Evolutionary conservation across 1,140 invertebrate species (phyloP).

Genomic region (Scaptomyza montana): DNA sequence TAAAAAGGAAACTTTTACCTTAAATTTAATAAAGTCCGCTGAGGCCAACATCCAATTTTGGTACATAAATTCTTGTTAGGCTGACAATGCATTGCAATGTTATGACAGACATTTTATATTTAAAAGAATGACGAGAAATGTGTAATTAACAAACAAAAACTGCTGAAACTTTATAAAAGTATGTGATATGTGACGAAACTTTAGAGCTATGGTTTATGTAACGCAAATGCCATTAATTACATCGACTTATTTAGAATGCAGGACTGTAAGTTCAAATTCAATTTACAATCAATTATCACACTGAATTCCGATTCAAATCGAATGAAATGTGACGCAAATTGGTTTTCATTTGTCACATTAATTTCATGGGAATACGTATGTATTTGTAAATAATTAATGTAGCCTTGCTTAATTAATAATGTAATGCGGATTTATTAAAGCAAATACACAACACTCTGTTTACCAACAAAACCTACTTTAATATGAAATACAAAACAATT

Average conservation of each 20-base stretch:
- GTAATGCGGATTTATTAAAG: constrained; percentile 21
- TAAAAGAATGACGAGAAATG: too few species aligned
- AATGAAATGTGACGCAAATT: constrained; percentile 26
- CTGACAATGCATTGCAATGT: too few species aligned
- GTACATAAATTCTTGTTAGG: too few species aligned
- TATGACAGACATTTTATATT: too few species aligned
- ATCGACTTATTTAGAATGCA: neutral
- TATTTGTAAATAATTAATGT: constrained; percentile 18
- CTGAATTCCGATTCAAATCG: constrained; percentile 21
- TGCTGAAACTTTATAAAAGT: too few species aligned
- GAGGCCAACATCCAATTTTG: too few species aligned
- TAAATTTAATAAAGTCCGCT: too few species aligned
- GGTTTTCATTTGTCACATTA: constrained; percentile 46
- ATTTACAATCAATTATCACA: constrained; percentile 15
- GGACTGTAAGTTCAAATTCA: neutral
- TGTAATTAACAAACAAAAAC: too few species aligned
- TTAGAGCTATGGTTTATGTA: too few species aligned
- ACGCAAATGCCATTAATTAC: too few species aligned
- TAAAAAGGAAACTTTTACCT: too few species aligned
- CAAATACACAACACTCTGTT: neutral
- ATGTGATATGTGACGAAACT: too few species aligned
- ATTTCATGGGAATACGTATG: constrained; percentile 23
- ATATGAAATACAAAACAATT: neutral
- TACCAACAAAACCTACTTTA: constrained; percentile 1
- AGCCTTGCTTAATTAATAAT: constrained; percentile 26